A percentile compares a stretch with the other conserved stretches of the same genome.
Evolutionary conservation across 2,797 vertebrate species (phyloP).

Genomic region (Amphiprion clarkii): DNA sequence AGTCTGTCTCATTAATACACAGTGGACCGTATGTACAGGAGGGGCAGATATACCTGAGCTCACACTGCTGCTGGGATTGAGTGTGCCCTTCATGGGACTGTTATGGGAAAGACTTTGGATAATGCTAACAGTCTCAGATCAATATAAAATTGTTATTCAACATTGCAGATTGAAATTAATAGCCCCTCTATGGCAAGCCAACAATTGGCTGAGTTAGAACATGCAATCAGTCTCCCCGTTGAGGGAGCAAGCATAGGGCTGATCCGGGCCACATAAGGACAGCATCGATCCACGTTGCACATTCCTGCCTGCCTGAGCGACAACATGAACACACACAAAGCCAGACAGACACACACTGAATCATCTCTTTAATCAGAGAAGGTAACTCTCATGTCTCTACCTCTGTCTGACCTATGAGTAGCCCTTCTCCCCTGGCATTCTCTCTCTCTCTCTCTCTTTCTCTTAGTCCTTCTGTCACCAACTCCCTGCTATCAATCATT

Average conservation of each 20-base stretch:
- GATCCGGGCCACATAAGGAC: constrained; percentile 60
- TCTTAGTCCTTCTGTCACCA: constrained; percentile 29
- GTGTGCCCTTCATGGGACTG: constrained; percentile 33
- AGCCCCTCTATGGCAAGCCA: constrained; percentile 43
- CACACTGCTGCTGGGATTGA: constrained; percentile 35
- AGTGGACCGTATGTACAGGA: not conserved
- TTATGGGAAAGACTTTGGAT: constrained; percentile 54
- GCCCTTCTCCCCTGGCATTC: constrained; percentile 18
- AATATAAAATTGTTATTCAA: constrained; percentile 64
- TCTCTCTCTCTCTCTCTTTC: constrained; percentile 18
- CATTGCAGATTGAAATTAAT: constrained; percentile 64
- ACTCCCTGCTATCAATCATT: constrained; percentile 62
- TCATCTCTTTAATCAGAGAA: constrained; percentile 53
- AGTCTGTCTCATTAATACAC: not conserved
- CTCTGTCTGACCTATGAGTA: constrained; percentile 28
- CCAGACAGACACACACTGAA: constrained; percentile 9
- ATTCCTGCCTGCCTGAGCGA: constrained; percentile 48
- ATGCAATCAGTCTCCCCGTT: constrained; percentile 47
- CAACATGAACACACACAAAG: constrained; percentile 35
- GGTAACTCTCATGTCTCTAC: constrained; percentile 38
- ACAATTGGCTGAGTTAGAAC: constrained; percentile 47
- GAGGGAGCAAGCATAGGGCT: constrained; percentile 11
- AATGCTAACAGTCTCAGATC: constrained; percentile 56
- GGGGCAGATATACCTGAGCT: constrained; percentile 16
- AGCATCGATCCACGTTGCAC: constrained; percentile 52